These are phyloP conservation scores for Circaetus gallicus DNA, from an alignment of 2,113 vertebrate genomes.

Conservation along the genomic window DNA sequence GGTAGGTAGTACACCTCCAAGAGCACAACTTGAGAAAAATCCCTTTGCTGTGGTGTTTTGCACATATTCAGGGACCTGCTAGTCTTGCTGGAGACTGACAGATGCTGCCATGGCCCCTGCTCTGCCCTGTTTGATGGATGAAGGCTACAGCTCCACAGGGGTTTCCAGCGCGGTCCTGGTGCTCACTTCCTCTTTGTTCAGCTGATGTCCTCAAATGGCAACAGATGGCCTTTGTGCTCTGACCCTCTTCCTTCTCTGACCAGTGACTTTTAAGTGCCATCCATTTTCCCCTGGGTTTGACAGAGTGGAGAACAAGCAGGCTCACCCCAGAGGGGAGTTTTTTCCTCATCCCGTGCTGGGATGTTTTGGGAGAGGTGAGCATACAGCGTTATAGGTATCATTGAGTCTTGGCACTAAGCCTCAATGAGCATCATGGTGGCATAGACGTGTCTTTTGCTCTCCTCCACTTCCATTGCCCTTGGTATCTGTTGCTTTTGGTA, in stretches of 20 bases:
- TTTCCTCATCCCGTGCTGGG: background rate
- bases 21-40: background rate
- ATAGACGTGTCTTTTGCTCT: background rate
- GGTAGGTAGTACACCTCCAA: background rate
- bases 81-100: background rate
- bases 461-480: background rate
- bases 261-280: background rate
- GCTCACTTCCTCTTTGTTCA: background rate
- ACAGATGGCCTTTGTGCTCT: constrained; percentile 23
- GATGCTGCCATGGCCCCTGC: background rate
- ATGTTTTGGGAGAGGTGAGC: background rate
- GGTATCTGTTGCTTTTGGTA: background rate
- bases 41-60: background rate
- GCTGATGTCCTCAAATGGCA: background rate
- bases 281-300: background rate
- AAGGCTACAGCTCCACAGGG: background rate
- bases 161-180: background rate
- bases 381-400: background rate
- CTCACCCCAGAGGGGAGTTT: background rate
- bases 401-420: background rate
- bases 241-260: background rate
- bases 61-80: background rate
- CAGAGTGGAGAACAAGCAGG: background rate
- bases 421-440: background rate
- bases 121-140: background rate